Evolutionary conservation across 53 echinoderm and acorn worm genomes (phyloP), one percentile per base, ranked within the genome.

Genomic region (Zoroaster sp.): DNA sequence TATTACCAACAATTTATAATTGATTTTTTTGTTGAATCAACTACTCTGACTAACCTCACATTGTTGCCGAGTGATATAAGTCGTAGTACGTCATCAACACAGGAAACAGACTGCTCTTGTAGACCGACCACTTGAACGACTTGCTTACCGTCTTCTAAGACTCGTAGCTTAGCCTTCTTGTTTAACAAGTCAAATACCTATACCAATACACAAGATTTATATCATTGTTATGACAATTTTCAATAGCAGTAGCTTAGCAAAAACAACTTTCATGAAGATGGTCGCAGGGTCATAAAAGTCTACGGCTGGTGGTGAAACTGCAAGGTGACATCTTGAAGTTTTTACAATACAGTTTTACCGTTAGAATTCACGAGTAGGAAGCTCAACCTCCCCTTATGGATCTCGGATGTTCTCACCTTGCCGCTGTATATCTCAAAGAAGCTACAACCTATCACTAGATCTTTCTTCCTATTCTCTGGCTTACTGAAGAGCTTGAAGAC

Each of bases 381-480:
- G n/a, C n/a, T n/a, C n/a, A n/a, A n/a, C n/a, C n/a, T n/a, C n/a
- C n/a, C n/a, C n/a, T n/a, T n/a, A n/a, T n/a, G n/a, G n/a, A n/a
- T n/a, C n/a, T n/a, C 3, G 14, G 32, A 7, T 15, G 0, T 18
- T 5, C 76, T 75, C 87, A 98, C 98, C 92, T 98, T 98, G 46
- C 99, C 99, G 91, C 99, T 98, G 88, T 98, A 98, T 39, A 98
- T 98, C 83, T 98, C 99, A 93, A 98, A 98, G 99, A 96, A 98
- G 73, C 99, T 98, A 78, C 99, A 98, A 70, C 96, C 69, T 9
- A 94, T 85, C 0, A 87, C 87, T 13, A 98, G 80, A 21, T 98
- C 99, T 43, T 98, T 98, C 53, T 95, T 95, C 80, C 90, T 90
- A 80, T 95, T 77, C 41, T 92, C 88, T 3, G 99, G 88, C 79